Evolutionary conservation across 2,113 vertebrate genomes (phyloP).

Genomic region (Scartelaos histophorus): DNA sequence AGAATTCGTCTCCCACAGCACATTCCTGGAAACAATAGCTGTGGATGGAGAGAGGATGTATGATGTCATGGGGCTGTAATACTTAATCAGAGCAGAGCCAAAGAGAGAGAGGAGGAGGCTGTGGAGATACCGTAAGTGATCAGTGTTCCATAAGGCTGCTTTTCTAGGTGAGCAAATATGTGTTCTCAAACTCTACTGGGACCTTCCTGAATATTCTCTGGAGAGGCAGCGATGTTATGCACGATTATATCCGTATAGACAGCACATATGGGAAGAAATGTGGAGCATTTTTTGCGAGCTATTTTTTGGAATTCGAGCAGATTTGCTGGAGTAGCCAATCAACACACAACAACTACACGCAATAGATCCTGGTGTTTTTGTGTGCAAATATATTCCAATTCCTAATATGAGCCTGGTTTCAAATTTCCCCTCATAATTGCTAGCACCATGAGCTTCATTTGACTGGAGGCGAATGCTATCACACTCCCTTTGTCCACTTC

Average conservation of each 20-base stretch:
- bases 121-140: conserved; percentile 24
- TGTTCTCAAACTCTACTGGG: conserved; percentile 18
- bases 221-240: background rate
- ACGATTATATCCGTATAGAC: background rate
- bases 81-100: conserved; percentile 22
- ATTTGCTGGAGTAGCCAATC: background rate
- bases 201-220: conserved; percentile 1
- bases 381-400: too few species aligned
- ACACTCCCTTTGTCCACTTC: too few species aligned
- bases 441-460: too few species aligned
- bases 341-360: too few species aligned
- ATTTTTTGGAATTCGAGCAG: background rate
- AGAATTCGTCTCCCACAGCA: conserved; percentile 19
- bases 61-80: conserved; percentile 37
- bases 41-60: conserved; percentile 33
- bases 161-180: conserved; percentile 63
- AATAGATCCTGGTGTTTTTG: too few species aligned
- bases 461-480: too few species aligned
- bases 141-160: conserved; percentile 63
- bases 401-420: too few species aligned
- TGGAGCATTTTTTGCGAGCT: background rate
- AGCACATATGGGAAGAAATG: background rate
- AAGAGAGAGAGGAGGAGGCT: background rate
- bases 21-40: conserved; percentile 29
- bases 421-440: too few species aligned